Evolutionary conservation across 2,797 vertebrate genomes (phyloP), one percentile per base, ranked within the genome.

Genomic region (Liasis olivaceus): DNA sequence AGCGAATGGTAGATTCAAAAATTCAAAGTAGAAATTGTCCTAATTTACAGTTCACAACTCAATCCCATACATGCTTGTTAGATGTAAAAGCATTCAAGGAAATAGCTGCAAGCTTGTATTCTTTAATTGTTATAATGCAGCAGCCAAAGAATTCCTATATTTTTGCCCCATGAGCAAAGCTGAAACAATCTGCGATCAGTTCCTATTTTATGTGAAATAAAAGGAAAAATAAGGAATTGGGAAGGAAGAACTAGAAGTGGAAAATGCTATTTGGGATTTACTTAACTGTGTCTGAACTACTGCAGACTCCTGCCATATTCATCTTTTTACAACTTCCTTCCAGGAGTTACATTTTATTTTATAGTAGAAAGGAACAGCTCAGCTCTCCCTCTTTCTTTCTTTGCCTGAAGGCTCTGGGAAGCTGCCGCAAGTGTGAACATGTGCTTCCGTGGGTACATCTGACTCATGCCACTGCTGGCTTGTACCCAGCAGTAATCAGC

Each of bases 351-450:
- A 13, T 81, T 64, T 87, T 62, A 11, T 59, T 88, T 72, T 42
- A 59, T 24, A 88, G 47, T 51, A 64, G 51, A 84, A 90, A 88
- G 7, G 31, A 81, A 64, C 28, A 24, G 12, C 9, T 20, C 7
- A 42, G 20, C n/a, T 88, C 15, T 59, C 26, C 63, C 36, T 81
- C 22, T 58, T 93, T 56, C 60, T 91, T 88, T 42, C 42, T 42
- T 93, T 69, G 86, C 88, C 69, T 47, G 89, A 4, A 58, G 89
- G 87, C 56, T 63, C 8, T 22, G 36, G 89, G 24, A 86, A 84
- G 86, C 60, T 63, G 24, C 85, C 69, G 66, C 89, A 93, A 93
- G 92, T 91, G 72, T n/a, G 69, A 88, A 88, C 92, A 59, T 88
- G 89, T 88, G 31, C 89, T 88, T 93, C 72, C 89, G 84, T 84